phyloP scores from a whole-genome alignment of 2,113 vertebrate species.

The Aptenodytes patagonicus region DNA sequence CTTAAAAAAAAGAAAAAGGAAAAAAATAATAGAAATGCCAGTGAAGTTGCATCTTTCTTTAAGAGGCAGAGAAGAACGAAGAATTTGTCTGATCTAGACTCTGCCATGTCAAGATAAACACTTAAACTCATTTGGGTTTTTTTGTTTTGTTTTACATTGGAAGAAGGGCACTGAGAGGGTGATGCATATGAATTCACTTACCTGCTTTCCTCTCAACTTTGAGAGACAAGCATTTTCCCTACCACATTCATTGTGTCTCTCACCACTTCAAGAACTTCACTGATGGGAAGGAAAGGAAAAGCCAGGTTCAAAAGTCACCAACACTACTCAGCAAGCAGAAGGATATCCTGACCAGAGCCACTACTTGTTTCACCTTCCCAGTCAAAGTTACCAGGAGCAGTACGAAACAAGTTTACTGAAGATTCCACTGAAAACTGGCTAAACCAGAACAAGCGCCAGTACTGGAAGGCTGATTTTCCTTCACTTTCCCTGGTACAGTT shows the following conservation, averaged over 20 bases:
- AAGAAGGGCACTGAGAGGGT: background rate
- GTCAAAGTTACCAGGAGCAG: background rate
- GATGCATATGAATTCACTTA: background rate
- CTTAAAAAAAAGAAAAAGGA: background rate
- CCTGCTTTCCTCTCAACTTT: background rate
- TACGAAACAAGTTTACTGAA: background rate
- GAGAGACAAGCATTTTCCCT: background rate
- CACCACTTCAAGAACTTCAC: background rate
- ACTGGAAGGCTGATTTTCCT: fast-evolving
- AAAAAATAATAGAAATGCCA: background rate
- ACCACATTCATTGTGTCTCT: background rate
- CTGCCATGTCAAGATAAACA: background rate
- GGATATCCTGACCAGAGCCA: background rate
- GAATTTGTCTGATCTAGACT: background rate
- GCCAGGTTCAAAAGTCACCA: background rate
- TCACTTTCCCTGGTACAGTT: background rate
- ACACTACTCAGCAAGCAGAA: background rate
- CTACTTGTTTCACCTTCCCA: background rate
- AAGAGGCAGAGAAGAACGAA: background rate
- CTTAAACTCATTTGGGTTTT: background rate
- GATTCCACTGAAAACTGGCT: background rate
- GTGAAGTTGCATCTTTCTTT: background rate
- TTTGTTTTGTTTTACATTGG: background rate
- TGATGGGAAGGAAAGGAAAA: background rate
- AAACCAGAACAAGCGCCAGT: background rate